Evolutionary conservation across 92 coral and sea anemone species (phyloP).

Genomic region (Epizoanthus rinbou): DNA sequence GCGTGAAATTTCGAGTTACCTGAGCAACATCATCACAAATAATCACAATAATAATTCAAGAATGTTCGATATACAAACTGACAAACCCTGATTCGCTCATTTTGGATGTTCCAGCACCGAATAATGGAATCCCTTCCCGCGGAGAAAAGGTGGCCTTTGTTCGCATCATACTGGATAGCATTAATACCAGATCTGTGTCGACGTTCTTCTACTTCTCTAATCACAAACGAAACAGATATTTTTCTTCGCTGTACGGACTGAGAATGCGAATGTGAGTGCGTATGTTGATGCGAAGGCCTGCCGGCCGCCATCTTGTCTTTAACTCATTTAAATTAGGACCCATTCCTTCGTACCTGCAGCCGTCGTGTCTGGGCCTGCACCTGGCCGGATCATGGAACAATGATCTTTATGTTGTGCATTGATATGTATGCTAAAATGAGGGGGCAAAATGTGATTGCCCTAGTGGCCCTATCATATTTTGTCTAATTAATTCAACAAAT

Average conservation of each 20-base stretch:
- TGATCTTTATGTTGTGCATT: too few species aligned
- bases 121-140: constrained; percentile 97
- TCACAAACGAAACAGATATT: constrained; percentile 92
- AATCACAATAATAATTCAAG: neutral
- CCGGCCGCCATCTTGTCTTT: constrained; percentile 94
- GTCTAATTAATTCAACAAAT: too few species aligned
- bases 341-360: too few species aligned
- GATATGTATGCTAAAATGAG: too few species aligned
- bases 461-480: too few species aligned
- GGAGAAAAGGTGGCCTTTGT: constrained; percentile 72
- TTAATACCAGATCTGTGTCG: constrained; percentile 92
- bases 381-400: too few species aligned
- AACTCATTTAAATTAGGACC: neutral
- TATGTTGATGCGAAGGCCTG: constrained; percentile 70
- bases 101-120: constrained; percentile 86
- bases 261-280: constrained; percentile 57
- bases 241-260: constrained; percentile 75
- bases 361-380: too few species aligned
- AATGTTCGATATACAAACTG: neutral
- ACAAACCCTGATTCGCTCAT: constrained; percentile 54
- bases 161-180: constrained; percentile 79
- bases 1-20: neutral
- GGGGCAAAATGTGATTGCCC: too few species aligned
- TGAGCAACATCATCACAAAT: neutral
- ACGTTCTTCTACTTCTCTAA: constrained; percentile 86